phyloP scores from a whole-genome alignment of 2,113 vertebrate genomes.

The Centropristis striata region DNA sequence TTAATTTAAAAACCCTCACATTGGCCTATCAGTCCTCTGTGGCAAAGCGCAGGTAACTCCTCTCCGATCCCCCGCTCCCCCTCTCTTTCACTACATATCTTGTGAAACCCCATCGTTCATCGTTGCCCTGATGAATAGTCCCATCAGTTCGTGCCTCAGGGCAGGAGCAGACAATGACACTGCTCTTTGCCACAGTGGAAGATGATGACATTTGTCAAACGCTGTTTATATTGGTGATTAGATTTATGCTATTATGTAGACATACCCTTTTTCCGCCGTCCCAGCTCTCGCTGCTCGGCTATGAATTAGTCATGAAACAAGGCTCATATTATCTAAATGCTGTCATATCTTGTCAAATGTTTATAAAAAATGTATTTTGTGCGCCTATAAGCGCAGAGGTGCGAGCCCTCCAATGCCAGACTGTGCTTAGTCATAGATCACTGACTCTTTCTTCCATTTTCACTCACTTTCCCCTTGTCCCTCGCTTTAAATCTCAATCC shows the following conservation, averaged over 20 bases:
- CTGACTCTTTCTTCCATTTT: constrained; percentile 31
- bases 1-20: constrained; percentile 69
- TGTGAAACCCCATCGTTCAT: constrained; percentile 76
- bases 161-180: constrained; percentile 79
- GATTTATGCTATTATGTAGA: constrained; percentile 62
- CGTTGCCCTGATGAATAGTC: constrained; percentile 84
- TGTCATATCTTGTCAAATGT: constrained; percentile 17
- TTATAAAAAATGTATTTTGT: neutral
- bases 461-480: constrained; percentile 31
- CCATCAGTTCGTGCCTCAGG: constrained; percentile 73
- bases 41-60: constrained; percentile 74
- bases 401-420: neutral
- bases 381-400: neutral
- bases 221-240: constrained; percentile 86
- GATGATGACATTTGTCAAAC: constrained; percentile 85
- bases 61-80: constrained; percentile 50
- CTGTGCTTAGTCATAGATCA: constrained; percentile 15
- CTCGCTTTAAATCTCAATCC: constrained; percentile 55
- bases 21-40: constrained; percentile 63
- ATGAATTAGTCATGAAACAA: constrained; percentile 27
- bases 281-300: neutral
- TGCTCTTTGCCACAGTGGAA: constrained; percentile 80
- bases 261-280: constrained; percentile 27
- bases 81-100: constrained; percentile 42
- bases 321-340: neutral